Conservation (phyloP, 2,797 vertebrate genomes). For the Clarias pachynema region DNA sequence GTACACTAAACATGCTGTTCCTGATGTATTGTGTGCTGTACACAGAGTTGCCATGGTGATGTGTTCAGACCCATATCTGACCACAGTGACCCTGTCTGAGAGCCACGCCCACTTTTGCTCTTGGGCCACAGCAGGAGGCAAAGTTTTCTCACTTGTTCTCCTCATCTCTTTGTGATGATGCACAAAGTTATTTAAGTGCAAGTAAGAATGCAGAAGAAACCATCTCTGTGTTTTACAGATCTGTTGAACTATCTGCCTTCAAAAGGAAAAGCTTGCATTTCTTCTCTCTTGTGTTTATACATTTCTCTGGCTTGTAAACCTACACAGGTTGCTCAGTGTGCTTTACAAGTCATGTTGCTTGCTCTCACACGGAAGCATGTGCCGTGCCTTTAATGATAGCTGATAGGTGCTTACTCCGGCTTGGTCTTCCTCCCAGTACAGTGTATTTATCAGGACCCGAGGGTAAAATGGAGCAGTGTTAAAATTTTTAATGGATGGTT, state of each 20-base stretch:
- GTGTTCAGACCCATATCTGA: slow-evolving; percentile 65
- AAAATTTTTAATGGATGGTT: slow-evolving; percentile 15
- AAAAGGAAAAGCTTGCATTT: background rate
- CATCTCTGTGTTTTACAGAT: background rate
- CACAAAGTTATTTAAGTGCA: background rate
- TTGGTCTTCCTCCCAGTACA: background rate
- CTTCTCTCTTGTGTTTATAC: background rate
- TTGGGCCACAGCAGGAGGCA: slow-evolving; percentile 9
- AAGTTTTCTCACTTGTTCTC: too few relatives aligned
- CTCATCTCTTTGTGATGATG: background rate
- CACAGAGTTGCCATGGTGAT: slow-evolving; percentile 49
- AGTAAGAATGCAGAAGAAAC: background rate
- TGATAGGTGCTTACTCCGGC: background rate
- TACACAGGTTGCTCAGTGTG: background rate
- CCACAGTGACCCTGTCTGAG: slow-evolving; percentile 55
- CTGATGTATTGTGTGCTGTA: slow-evolving; percentile 62
- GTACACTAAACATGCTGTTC: slow-evolving; percentile 54
- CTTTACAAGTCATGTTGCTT: background rate
- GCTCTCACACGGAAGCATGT: background rate
- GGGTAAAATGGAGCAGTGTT: background rate
- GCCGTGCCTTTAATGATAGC: background rate
- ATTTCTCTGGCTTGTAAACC: background rate
- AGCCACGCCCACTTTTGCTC: slow-evolving; percentile 25
- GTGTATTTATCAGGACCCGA: background rate
- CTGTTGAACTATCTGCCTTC: background rate